Evolutionary conservation across 2,888 invertebrate species (phyloP).

Genomic region (Drosophila acutilabella): DNA sequence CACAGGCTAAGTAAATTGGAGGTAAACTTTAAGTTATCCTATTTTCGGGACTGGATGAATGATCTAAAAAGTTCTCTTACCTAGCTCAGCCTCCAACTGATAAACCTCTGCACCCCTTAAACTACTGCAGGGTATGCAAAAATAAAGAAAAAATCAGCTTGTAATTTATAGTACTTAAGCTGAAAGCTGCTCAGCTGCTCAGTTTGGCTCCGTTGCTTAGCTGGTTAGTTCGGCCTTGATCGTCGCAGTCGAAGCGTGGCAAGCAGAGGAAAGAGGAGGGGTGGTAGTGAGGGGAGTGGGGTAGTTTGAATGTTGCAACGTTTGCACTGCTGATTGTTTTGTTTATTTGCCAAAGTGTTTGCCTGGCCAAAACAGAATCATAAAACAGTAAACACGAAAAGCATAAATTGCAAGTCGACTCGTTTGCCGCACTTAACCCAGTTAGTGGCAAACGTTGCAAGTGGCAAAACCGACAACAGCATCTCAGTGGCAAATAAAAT

Average conservation of each 20-base stretch:
- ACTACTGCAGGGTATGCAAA: neutral
- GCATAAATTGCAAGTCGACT: slow-evolving; percentile 58
- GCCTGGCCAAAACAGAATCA: slow-evolving; percentile 54
- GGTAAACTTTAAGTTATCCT: too few species aligned
- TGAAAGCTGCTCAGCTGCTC: slow-evolving; percentile 34
- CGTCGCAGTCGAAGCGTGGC: slow-evolving; percentile 40
- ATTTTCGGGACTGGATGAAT: too few species aligned
- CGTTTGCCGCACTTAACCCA: slow-evolving; percentile 64
- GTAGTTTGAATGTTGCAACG: slow-evolving; percentile 67
- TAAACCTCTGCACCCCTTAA: neutral
- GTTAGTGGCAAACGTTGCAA: slow-evolving; percentile 41
- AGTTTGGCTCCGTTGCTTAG: slow-evolving; percentile 20
- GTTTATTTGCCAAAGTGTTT: slow-evolving; percentile 62
- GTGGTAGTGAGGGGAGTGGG: neutral
- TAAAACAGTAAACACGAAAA: slow-evolving; percentile 64
- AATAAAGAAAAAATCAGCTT: slow-evolving; percentile 34
- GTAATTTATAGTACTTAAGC: slow-evolving; percentile 69
- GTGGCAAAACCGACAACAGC: slow-evolving; percentile 1
- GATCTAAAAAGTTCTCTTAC: too few species aligned
- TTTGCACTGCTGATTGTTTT: slow-evolving; percentile 74
- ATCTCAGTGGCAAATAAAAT: slow-evolving; percentile 5
- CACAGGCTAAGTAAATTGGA: too few species aligned
- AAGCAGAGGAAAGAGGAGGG: neutral
- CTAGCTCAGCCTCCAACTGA: neutral
- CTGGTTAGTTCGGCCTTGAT: slow-evolving; percentile 60